Percentiles rank a stretch among this genome's conserved stretches.
phyloP scores from a whole-genome alignment of 2,797 vertebrate species.

The Passerculus sandwichensis region DNA sequence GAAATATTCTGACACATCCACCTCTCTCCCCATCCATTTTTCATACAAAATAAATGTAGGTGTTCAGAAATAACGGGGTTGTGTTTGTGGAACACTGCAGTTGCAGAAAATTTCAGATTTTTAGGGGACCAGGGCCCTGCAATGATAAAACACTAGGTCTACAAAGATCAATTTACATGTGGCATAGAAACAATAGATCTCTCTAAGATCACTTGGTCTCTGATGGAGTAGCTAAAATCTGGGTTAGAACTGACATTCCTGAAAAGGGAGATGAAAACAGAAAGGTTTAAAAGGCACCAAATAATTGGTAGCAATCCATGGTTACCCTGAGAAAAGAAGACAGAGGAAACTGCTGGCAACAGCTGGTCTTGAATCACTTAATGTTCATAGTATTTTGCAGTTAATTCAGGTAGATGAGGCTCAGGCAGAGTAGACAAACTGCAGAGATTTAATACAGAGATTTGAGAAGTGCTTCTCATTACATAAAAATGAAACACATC shows the following conservation, averaged over 20 bases:
- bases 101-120: not conserved
- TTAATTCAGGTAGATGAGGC: slow-evolving; percentile 61
- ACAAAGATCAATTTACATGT: not conserved
- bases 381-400: slow-evolving; percentile 21
- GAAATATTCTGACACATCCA: not conserved
- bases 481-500: slow-evolving; percentile 52
- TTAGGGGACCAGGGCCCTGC: not conserved
- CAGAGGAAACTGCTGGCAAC: not conserved
- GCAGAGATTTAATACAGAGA: slow-evolving; percentile 27
- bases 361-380: slow-evolving; percentile 38
- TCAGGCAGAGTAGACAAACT: slow-evolving; percentile 20
- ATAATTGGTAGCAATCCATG: not conserved
- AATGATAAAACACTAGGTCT: not conserved
- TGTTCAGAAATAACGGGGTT: not conserved
- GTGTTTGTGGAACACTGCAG: not conserved
- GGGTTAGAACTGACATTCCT: not conserved
- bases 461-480: slow-evolving; percentile 50
- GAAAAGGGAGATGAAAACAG: not conserved
- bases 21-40: not conserved
- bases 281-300: not conserved
- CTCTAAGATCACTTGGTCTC: not conserved
- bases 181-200: not conserved
- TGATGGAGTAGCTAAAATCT: not conserved
- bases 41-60: not conserved
- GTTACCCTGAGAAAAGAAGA: not conserved